Evolutionary conservation across 1,140 invertebrate species (phyloP), one percentile per base, ranked within the genome.

Genomic region (Drosophila lacertosa): DNA sequence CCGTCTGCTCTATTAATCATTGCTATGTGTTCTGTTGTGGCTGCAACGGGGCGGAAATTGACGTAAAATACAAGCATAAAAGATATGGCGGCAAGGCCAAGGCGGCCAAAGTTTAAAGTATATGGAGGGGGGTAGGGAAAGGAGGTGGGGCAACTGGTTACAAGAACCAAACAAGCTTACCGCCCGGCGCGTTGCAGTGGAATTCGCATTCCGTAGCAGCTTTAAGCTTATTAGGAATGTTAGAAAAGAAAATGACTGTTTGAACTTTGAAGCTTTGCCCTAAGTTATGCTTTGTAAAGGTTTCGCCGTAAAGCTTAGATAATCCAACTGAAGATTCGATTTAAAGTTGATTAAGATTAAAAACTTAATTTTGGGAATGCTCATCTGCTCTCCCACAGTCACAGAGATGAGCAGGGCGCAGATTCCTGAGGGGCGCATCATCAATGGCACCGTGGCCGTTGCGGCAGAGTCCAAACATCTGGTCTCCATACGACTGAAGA

Each of bases 401-500:
- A 42, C 45, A 11, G 20, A 4, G n/a, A 26, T 53, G 9, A 6
- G 4, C n/a, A 15, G 1, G 2, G 42, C 9, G 9, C 24, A 53
- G 3, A n/a, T 51, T 11, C 26, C 44, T 0, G 50, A 73, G 44
- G 39, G 83, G 11, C 78, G 89, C 4, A 91, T 91, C 11, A 91
- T 91, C 37, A 90, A 91, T 65, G 90, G 90, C 0, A 82, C 71
- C 9, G 9, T 54, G 3, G 89, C 90, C 5, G 57, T 9, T 1
- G 20, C 53, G 7, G 54, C 53, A 0, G 67, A 89, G 16, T 68
- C 83, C 0, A 89, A 89, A 50, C 78, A 83, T 42, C 39, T 88
- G 32, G 94, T 89, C 2, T 91, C 90, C 37, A 91, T 91, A 4
- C 68, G 90, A 5, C 57, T 91, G n/a, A 68, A 57, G 7, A 50